Evolutionary conservation across 1,140 invertebrate genomes (phyloP), one percentile per base, ranked within the genome.

Genomic region (Ceratosolen fusciceps): DNA sequence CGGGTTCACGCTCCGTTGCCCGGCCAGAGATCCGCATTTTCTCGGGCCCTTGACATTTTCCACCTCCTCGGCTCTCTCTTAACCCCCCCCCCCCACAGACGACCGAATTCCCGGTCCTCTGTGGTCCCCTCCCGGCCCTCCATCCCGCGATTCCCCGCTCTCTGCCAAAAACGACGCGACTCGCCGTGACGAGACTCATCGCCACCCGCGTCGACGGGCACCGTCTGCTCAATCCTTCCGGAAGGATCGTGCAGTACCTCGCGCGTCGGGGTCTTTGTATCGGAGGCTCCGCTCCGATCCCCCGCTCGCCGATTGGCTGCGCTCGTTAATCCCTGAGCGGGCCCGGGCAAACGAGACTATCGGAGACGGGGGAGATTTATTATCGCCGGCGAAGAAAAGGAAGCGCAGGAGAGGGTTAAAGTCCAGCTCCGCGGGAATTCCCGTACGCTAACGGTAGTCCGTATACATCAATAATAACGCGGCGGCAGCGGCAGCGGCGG

Each of bases 371-470:
- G 52, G 21, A 62, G 37, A 74, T 74, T 74, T 62, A 74, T 74
- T 58, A 58, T 31, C 52, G 16, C 19, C 2, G 10, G 39, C 56
- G 34, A 47, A 1, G 54, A 39, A 39, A 21, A 2, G 49, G 43
- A 49, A 26, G 24, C 47, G 19, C 31, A n/a, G 52, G 5, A 34
- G 12, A 26, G 56, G 72, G 72, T 74, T 74, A 74, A 74, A 62
- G 73, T 74, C 73, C 73, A 74, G 24, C 70, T 3, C 52, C 16
- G 37, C 29, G 26, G 58, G 34, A 16, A 75, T 67, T 65, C 29
- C 58, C 74, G 65, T 70, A 29, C 62, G 31, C 26, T 77, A 77
- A 77, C 74, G 74, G 74, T 77, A 77, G 74, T 77, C 62, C 49
- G 74, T n/a, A 24, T 37, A 52, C 60, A 52, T 76, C 74, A 39